Base-by-base conservation (phyloP, 2,113 vertebrate genomes). In the Peromyscus californicus region DNA sequence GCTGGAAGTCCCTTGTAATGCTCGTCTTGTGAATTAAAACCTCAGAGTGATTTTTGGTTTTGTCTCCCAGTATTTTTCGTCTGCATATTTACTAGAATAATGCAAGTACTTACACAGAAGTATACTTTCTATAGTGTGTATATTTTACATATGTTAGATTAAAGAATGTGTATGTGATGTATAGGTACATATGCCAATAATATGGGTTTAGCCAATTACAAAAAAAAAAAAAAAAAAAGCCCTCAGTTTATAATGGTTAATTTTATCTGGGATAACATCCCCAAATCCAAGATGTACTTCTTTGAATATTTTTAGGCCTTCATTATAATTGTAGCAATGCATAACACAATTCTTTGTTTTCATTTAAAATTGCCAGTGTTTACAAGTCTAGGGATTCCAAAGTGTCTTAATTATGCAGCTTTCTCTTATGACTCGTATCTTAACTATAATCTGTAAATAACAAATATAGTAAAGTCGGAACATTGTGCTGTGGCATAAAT, bases 361-460 rank as follows among this genome's bases (percentile, higher is more conserved):
- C 39, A 88, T 74, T 19, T 63, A 61, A 85, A 95, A 94, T 67
- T 70, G 59, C 51, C 54, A 75, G 15, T 61, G 33, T 59, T 78
- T 95, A 42, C 57, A 5, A 72, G 78, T 70, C 19, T 69, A 51
- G 61, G 15, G 26, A 36, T 75, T 92, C 61, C 86, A 93, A 33
- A 69, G 93, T 39, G 1, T 13, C 70, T 70, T 85, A 63, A 31
- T 75, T 93, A 51, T 70, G 5, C 12, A 88, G 4, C 67, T 51
- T 65, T 86, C 45, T 42, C 29, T 63, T 86, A 13, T 91, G 10
- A 29, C 67, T 57, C 72, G 29, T 93, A n/a, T 57, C 36, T 76
- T 84, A 88, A 88, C 22, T 72, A 63, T 82, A 92, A 85, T 39
- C 19, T 70, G 78, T 90, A 88, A 96, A 92, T 82, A 45, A 74